These are phyloP conservation scores for Orius laevigatus DNA, from an alignment of 1,140 invertebrate species.

Conservation along the genomic window DNA sequence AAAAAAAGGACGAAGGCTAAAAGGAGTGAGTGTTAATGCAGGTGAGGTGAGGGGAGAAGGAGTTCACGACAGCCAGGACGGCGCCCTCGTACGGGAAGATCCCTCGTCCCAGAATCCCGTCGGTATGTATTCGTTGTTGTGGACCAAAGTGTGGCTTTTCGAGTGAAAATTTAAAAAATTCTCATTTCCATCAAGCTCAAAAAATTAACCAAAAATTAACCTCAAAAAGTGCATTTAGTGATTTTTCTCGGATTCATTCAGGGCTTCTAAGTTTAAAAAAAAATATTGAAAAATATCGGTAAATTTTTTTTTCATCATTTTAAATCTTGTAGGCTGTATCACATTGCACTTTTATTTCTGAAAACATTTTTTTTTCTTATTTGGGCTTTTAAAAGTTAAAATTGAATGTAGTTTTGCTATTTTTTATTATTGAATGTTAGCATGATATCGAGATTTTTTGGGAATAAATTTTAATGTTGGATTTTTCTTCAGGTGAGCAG, in stretches of 20 bases:
- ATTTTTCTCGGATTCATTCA: neutral
- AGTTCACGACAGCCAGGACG: no score
- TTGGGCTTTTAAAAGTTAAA: no score
- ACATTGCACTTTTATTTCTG: no score
- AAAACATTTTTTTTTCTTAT: no score
- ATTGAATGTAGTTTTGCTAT: neutral
- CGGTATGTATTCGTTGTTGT: neutral
- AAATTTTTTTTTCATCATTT: no score
- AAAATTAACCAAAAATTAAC: neutral
- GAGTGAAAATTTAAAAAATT: neutral
- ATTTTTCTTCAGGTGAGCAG: slow-evolving; percentile 67
- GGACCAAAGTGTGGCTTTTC: no score
- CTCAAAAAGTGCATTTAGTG: neutral
- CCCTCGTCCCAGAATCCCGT: neutral
- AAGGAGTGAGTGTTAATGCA: slow-evolving; percentile 1
- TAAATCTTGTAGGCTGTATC: no score
- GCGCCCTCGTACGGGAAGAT: no score
- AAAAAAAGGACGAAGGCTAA: neutral
- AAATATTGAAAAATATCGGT: neutral
- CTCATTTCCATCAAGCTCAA: neutral
- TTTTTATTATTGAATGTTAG: no score
- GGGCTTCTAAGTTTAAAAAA: no score
- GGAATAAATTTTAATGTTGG: no score
- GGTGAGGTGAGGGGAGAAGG: slow-evolving; percentile 7
- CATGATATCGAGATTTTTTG: no score